Conservation (phyloP, 1,140 invertebrate genomes). For the Pachypeltis micranthus region DNA sequence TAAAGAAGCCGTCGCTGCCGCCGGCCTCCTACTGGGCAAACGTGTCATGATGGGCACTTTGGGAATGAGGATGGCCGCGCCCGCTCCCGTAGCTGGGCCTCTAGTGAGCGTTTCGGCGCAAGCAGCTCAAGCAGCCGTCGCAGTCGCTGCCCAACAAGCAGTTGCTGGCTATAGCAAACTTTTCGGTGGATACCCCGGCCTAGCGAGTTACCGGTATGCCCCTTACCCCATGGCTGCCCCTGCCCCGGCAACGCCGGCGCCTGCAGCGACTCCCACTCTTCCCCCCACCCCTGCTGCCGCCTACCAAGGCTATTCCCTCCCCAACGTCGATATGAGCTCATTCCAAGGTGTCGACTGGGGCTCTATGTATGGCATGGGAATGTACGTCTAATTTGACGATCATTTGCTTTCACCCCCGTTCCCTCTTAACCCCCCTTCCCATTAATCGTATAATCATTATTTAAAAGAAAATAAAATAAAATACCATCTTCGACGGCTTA, state of each 20-base stretch:
- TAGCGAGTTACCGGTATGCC: conserved; percentile 58
- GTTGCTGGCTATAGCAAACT: conserved; percentile 56
- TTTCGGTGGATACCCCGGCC: conserved; percentile 48
- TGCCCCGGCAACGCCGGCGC: conserved; percentile 40
- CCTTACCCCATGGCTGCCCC: conserved; percentile 53
- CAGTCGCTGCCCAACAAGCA: conserved; percentile 40
- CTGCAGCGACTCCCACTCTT: conserved; percentile 35
- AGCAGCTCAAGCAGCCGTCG: conserved; percentile 37
- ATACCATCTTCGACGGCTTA: not conserved
- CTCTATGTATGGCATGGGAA: conserved; percentile 78
- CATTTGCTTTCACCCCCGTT: conserved; percentile 8
- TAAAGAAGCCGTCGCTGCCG: conserved; percentile 70
- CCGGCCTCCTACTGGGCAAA: conserved; percentile 54
- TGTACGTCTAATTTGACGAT: conserved; percentile 59
- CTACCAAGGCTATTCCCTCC: conserved; percentile 63
- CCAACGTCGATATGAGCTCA: conserved; percentile 80
- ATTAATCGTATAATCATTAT: too few species aligned
- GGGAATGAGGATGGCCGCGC: conserved; percentile 48
- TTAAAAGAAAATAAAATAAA: too few species aligned
- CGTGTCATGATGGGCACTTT: conserved; percentile 55
- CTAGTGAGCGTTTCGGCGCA: conserved; percentile 43
- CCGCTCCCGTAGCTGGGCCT: conserved; percentile 39
- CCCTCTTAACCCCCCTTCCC: too few species aligned
- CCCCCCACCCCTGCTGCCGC: conserved; percentile 42
- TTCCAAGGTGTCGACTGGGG: conserved; percentile 83